phyloP scores from a whole-genome alignment of 2,797 vertebrate genomes.

The Epinephelus malabaricus region DNA sequence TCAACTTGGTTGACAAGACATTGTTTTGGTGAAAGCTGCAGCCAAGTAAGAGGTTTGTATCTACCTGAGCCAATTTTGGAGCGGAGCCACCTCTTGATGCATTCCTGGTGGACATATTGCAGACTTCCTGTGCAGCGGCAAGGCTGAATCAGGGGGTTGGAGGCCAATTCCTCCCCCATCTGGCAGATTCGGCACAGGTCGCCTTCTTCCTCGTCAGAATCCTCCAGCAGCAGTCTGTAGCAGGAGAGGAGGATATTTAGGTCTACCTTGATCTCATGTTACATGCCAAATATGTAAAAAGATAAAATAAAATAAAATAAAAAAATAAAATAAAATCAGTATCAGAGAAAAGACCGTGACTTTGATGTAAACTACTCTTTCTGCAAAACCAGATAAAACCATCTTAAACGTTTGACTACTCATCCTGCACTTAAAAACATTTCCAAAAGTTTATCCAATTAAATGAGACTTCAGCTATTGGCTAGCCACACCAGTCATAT shows the following conservation, averaged over 20 bases:
- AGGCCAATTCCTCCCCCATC: conserved; percentile 91
- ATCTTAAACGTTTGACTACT: too few species aligned
- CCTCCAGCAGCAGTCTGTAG: conserved; percentile 93
- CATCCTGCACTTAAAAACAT: too few species aligned
- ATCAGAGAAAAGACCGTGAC: too few species aligned
- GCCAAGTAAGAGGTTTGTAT: not conserved
- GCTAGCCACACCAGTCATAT: too few species aligned
- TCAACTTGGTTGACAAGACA: rapidly evolving
- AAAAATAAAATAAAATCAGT: too few species aligned
- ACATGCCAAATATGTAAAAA: too few species aligned
- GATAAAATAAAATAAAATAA: too few species aligned
- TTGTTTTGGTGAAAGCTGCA: not conserved
- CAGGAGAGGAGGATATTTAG: not conserved
- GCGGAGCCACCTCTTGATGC: conserved; percentile 98
- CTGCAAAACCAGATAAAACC: too few species aligned
- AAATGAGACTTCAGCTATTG: too few species aligned
- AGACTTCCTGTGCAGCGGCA: conserved; percentile 96
- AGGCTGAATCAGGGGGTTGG: conserved; percentile 96
- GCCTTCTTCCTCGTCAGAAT: conserved; percentile 97
- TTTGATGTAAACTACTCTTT: too few species aligned
- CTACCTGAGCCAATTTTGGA: conserved; percentile 98
- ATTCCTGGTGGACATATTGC: conserved; percentile 97
- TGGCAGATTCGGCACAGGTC: conserved; percentile 98
- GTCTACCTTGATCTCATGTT: not conserved
- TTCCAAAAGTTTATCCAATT: too few species aligned